Evolutionary conservation across 2,113 vertebrate genomes (phyloP), one percentile per base, ranked within the genome.

Genomic region (Pedetes capensis): DNA sequence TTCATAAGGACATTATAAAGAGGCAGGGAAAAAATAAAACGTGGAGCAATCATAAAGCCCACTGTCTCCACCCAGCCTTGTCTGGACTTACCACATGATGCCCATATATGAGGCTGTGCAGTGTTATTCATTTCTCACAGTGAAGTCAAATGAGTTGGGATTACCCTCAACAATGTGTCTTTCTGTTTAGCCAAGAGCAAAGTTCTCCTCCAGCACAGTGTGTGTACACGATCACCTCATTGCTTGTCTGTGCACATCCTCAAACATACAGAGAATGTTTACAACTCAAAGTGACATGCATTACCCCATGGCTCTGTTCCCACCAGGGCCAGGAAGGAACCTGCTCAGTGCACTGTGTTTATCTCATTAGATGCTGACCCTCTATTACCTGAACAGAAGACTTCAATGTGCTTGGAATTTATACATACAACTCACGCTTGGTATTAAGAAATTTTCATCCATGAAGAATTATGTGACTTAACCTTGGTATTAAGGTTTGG

Each of bases 181-280:
- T 95, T 89, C 34, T 93, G 68, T 91, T 85, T 93, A n/a, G 92
- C 83, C 76, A 95, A 91, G 92, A 98, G 91, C 74, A 93, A 51
- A 23, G 37, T 63, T 83, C 91, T 94, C 71, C 16, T 59, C 20
- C 84, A 95, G 55, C 22, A 25, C 93, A 96, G 96, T 92, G 93
- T 84, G 81, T 94, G 51, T 88, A 94, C 61, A 18, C 1, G 14
- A 34, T 79, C 69, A 79, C 39, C 89, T 55, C 81, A 66, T 90
- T 87, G 83, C 74, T 42, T 91, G 76, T 37, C 29, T 91, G 10
- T 82, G 78, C 76, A 49, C 49, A 93, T 92, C n/a, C 39, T 49
- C 81, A 88, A 39, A 81, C 3, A 6, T 53, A 72, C 57, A 94
- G 37, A 87, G 39, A 39, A 85, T 27, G 22, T 89, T 87, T 55